phyloP scores from a whole-genome alignment of 2,888 invertebrate genomes.

The Andrena bicolor region DNA sequence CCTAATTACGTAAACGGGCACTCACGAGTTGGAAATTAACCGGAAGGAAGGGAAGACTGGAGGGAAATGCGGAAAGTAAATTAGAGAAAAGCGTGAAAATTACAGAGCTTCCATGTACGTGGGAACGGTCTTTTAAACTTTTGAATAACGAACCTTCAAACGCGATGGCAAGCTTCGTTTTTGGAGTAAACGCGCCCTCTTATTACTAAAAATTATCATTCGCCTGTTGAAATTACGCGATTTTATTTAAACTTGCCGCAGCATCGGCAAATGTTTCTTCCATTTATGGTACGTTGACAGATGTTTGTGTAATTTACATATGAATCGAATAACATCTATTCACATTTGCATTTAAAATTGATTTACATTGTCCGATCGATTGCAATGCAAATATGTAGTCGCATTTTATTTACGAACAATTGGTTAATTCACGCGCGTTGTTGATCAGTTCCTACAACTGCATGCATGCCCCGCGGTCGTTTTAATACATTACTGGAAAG shows the following conservation, averaged over 20 bases:
- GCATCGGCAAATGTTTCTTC: background rate
- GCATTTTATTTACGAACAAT: background rate
- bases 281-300: background rate
- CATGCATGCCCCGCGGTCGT: background rate
- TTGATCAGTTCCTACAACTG: background rate
- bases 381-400: background rate
- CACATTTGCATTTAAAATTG: background rate
- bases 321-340: background rate
- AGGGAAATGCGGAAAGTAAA: background rate
- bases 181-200: background rate
- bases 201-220: background rate
- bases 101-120: background rate
- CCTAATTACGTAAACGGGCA: conserved; percentile 25
- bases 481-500: conserved; percentile 1
- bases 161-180: background rate
- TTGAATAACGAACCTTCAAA: background rate
- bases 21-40: background rate
- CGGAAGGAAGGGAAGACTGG: background rate
- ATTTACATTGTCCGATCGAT: background rate
- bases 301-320: background rate
- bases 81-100: background rate
- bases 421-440: background rate
- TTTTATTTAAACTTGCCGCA: background rate
- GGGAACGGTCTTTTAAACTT: background rate
- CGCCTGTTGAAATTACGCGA: no score